Conservation (phyloP, 2,113 vertebrate species). For the Indicator maculatus region DNA sequence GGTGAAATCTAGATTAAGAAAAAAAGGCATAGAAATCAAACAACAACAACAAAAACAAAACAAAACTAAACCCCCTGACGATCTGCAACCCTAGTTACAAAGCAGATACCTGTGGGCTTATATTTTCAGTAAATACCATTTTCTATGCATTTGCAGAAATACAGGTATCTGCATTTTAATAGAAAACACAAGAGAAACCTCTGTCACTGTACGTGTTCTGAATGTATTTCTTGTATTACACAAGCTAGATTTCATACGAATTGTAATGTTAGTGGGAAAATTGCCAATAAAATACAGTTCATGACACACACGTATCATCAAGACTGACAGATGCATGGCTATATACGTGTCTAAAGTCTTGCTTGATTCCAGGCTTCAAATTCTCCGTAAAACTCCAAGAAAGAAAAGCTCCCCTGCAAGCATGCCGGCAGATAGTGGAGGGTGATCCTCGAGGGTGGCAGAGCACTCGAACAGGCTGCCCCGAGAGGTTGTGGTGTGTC, state of each 20-base stretch:
- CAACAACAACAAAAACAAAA: not conserved
- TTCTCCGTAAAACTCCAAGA: accelerated
- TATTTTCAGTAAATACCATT: not conserved
- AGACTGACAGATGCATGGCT: not conserved
- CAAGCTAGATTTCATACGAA: not conserved
- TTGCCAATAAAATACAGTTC: not conserved
- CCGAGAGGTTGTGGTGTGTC: too few relatives aligned
- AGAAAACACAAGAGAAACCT: too few relatives aligned
- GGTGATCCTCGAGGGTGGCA: too few relatives aligned
- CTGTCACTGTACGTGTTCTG: not conserved
- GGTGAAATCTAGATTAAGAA: not conserved
- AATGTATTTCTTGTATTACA: not conserved
- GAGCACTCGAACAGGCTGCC: too few relatives aligned
- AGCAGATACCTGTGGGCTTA: not conserved
- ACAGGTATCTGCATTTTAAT: not conserved
- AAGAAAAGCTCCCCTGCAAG: not conserved
- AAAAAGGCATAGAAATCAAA: conserved; percentile 9
- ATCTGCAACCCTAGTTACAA: not conserved
- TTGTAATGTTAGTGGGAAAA: not conserved
- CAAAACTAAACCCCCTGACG: not conserved
- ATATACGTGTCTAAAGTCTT: not conserved
- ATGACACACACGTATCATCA: accelerated
- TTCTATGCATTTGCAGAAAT: not conserved
- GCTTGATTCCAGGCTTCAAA: not conserved
- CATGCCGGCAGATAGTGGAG: not conserved